Percentiles rank a stretch among this genome's conserved stretches.
Conservation (phyloP, 2,113 vertebrate genomes). For the Myrmecophaga tridactyla region DNA sequence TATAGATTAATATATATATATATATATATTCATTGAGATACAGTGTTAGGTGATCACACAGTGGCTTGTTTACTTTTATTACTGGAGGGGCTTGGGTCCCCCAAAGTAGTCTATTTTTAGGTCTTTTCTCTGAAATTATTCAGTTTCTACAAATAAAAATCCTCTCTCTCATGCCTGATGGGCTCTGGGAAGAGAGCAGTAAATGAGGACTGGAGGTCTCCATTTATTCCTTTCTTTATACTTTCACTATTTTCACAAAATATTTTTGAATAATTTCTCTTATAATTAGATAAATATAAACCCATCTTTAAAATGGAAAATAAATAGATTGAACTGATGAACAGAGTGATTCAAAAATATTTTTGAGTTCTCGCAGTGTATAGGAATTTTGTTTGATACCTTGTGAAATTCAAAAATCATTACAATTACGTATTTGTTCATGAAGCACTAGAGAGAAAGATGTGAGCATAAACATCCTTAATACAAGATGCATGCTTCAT, state of each 20-base stretch:
- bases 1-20: no score
- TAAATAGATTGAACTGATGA: neutral
- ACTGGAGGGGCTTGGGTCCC: neutral
- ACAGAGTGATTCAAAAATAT: neutral
- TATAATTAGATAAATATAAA: neutral
- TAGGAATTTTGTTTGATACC: neutral
- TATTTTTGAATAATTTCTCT: neutral
- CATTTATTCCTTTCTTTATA: neutral
- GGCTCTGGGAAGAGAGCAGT: no score
- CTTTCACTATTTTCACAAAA: neutral
- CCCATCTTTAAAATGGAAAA: neutral
- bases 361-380: neutral
- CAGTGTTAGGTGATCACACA: neutral
- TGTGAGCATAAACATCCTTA: neutral
- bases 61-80: neutral
- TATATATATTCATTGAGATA: no score
- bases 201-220: neutral
- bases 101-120: neutral
- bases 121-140: neutral
- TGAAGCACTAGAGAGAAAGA: neutral
- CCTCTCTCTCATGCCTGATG: neutral
- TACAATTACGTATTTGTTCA: neutral
- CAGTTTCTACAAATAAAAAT: neutral
- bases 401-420: neutral
- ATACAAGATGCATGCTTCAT: neutral